These are phyloP conservation scores for Zosterops pallidus DNA, from an alignment of 2,113 vertebrate genomes.

Conservation along the genomic window DNA sequence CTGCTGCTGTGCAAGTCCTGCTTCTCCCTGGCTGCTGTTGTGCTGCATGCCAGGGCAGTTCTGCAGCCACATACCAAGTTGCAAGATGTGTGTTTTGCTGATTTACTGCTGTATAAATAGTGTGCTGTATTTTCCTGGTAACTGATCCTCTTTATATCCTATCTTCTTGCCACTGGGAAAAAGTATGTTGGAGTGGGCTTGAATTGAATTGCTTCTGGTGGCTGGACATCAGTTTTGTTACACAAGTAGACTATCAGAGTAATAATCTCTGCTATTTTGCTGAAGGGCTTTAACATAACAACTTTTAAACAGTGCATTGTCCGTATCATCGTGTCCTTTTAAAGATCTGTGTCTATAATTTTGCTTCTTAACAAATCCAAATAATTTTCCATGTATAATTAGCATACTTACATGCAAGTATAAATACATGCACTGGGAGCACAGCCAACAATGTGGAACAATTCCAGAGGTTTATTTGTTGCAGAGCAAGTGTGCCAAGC, in stretches of 20 bases:
- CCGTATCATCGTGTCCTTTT: neutral
- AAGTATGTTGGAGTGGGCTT: neutral
- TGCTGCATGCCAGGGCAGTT: neutral
- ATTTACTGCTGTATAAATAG: neutral
- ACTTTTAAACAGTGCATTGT: neutral
- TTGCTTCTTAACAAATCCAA: neutral
- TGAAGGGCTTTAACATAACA: neutral
- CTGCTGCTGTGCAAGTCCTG: neutral
- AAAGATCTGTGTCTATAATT: neutral
- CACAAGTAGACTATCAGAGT: neutral
- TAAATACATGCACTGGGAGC: neutral
- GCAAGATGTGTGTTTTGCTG: neutral
- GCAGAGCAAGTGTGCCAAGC: neutral
- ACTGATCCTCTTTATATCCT: neutral
- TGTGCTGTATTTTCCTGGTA: neutral
- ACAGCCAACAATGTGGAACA: neutral
- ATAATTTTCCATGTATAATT: neutral
- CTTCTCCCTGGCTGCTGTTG: neutral
- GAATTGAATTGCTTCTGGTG: neutral
- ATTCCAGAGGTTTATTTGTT: neutral
- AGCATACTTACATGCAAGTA: neutral
- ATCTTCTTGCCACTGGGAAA: neutral
- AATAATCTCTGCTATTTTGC: neutral
- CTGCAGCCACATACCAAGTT: neutral
- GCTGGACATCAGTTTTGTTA: neutral